phyloP scores from a whole-genome alignment of 2,113 vertebrate species.

The Vulpes ferrilata region DNA sequence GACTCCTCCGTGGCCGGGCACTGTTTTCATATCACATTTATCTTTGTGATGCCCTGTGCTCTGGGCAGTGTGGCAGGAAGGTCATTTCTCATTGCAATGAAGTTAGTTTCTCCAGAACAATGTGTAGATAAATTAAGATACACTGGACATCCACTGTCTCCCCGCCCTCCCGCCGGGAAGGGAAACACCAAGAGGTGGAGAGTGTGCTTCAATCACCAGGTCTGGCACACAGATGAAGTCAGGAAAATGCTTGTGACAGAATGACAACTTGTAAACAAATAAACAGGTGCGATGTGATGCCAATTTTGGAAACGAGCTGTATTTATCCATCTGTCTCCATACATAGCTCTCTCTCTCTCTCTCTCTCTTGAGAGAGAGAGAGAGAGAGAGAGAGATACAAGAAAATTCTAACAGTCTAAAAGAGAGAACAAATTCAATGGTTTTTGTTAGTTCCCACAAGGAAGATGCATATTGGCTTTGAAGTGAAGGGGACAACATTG shows the following conservation, averaged over 20 bases:
- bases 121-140: accelerated
- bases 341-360: too few species aligned
- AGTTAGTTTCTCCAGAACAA: not conserved
- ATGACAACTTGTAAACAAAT: not conserved
- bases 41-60: not conserved
- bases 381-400: not conserved
- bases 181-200: not conserved
- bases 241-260: not conserved
- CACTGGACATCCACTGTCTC: accelerated
- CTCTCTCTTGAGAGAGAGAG: too few species aligned
- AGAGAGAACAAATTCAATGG: not conserved
- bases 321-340: not conserved
- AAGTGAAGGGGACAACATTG: accelerated
- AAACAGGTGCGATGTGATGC: not conserved
- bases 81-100: not conserved
- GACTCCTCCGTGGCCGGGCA: too few species aligned
- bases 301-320: not conserved
- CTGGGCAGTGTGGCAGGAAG: too few species aligned
- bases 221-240: accelerated
- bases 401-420: not conserved
- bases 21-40: too few species aligned
- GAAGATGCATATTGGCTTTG: accelerated
- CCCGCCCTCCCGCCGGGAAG: not conserved
- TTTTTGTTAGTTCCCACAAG: too few species aligned
- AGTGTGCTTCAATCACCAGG: accelerated